A percentile compares a stretch with the other conserved stretches of the same genome.
Evolutionary conservation across 2,113 vertebrate species (phyloP).

Genomic region (Sceloporus tristichus): DNA sequence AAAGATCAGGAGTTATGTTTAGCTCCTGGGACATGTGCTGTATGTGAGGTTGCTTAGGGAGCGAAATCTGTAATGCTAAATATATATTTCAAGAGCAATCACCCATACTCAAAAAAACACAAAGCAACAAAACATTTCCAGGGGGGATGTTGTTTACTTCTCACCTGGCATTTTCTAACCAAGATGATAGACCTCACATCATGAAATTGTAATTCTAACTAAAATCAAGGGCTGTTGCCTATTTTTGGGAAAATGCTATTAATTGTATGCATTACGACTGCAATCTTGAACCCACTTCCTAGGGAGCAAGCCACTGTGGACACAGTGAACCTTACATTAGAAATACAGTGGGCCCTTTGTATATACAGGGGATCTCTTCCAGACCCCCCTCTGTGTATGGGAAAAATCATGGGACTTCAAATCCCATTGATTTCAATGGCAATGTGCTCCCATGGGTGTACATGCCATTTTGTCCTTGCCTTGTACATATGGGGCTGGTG

Average conservation of each 20-base stretch:
- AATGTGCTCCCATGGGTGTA: too few species aligned
- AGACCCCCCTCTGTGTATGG: too few species aligned
- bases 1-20: slow-evolving; percentile 23
- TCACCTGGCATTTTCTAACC: background rate
- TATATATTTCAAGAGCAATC: slow-evolving; percentile 16
- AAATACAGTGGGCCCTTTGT: background rate
- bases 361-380: too few species aligned
- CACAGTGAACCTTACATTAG: background rate
- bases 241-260: background rate
- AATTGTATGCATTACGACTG: too few species aligned
- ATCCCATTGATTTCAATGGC: too few species aligned
- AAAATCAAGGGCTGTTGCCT: background rate
- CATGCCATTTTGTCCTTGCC: too few species aligned
- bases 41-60: slow-evolving; percentile 9
- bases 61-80: slow-evolving; percentile 8
- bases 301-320: background rate
- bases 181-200: background rate
- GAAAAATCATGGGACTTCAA: too few species aligned
- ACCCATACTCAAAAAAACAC: background rate
- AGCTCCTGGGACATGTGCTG: slow-evolving; percentile 16
- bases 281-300: background rate
- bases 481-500: too few species aligned
- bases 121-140: background rate
- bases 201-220: background rate
- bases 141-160: background rate